phyloP scores from a whole-genome alignment of 2,797 vertebrate species.

The Chiroxiphia lanceolata region DNA sequence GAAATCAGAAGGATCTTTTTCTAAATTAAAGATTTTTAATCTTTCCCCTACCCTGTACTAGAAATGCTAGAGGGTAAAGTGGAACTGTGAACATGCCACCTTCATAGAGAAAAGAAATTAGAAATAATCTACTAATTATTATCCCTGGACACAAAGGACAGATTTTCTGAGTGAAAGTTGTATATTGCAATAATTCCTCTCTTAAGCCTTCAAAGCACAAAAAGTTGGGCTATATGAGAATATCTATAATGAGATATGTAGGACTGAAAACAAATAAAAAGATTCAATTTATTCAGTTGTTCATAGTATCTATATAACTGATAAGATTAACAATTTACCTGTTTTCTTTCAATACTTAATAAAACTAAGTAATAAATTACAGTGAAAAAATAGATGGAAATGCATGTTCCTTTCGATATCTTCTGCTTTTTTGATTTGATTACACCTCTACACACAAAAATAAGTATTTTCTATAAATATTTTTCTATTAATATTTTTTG shows the following conservation, averaged over 20 bases:
- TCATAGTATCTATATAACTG: not conserved
- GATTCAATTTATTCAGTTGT: not conserved
- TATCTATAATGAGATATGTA: not conserved
- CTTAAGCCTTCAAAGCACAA: not conserved
- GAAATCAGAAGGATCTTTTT: not conserved
- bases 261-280: not conserved
- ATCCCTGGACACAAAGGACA: not conserved
- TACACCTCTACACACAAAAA: conserved; percentile 4
- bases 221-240: not conserved
- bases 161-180: not conserved
- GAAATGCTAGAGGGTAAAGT: not conserved
- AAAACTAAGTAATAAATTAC: not conserved
- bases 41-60: not conserved
- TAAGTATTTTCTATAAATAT: not conserved
- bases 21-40: not conserved
- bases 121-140: not conserved
- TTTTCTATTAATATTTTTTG: conserved; percentile 17
- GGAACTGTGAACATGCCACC: not conserved
- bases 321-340: not conserved
- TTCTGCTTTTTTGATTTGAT: conserved; percentile 33
- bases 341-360: not conserved
- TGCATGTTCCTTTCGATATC: not conserved
- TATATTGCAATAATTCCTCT: not conserved
- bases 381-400: conserved; percentile 24
- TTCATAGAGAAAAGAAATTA: not conserved